These are phyloP conservation scores for Luehdorfia chinensis DNA, from an alignment of 1,140 invertebrate species.

Conservation along the genomic window DNA sequence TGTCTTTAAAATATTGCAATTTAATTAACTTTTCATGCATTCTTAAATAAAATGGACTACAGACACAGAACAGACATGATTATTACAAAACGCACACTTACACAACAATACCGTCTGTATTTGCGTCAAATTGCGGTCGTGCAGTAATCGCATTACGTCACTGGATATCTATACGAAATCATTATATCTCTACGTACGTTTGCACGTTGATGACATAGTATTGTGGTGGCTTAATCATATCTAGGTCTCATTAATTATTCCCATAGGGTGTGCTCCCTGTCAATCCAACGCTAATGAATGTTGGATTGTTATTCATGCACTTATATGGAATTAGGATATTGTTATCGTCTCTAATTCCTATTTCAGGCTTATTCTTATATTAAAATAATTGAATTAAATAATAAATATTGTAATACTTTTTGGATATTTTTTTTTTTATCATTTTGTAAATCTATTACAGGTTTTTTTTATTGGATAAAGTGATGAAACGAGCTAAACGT, in stretches of 20 bases:
- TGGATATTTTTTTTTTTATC: too few relatives aligned
- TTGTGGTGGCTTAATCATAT: slow-evolving; percentile 65
- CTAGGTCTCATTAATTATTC: slow-evolving; percentile 61
- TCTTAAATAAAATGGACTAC: too few relatives aligned
- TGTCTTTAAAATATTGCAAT: too few relatives aligned
- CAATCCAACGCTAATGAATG: slow-evolving; percentile 39
- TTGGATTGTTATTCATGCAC: slow-evolving; percentile 22
- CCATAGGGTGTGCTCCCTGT: slow-evolving; percentile 30
- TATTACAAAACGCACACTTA: not conserved
- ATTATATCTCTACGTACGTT: not conserved
- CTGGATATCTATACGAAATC: slow-evolving; percentile 4
- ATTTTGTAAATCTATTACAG: too few relatives aligned
- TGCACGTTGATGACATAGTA: slow-evolving; percentile 50
- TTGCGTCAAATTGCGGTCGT: slow-evolving; percentile 35
- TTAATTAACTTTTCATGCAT: too few relatives aligned
- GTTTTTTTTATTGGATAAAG: too few relatives aligned
- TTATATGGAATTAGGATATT: not conserved
- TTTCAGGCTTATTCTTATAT: too few relatives aligned
- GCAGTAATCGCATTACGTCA: slow-evolving; percentile 15
- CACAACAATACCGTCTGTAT: slow-evolving; percentile 17
- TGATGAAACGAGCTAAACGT: too few relatives aligned
- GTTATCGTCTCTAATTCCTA: not conserved
- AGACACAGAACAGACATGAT: too few relatives aligned
- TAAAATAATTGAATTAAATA: not conserved
- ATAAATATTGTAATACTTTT: not conserved